Conservation (phyloP, 2,888 invertebrate species). For the Cabera pusaria region DNA sequence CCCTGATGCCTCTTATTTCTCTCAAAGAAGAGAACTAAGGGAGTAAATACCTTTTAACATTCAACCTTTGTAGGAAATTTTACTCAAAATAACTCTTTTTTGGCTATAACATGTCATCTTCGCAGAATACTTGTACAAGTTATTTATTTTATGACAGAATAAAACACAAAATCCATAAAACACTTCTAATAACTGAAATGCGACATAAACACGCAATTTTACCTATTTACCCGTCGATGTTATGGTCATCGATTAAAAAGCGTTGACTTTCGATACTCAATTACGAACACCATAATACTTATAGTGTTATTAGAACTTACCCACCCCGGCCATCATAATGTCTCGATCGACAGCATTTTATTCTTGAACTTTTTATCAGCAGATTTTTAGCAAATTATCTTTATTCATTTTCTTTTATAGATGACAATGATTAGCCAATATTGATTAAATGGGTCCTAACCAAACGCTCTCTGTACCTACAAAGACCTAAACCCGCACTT, state of each 20-base stretch:
- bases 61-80: too few species aligned
- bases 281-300: slow-evolving; percentile 11
- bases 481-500: too few species aligned
- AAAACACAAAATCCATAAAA: too few species aligned
- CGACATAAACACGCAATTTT: slow-evolving; percentile 6
- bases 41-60: too few species aligned
- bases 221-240: slow-evolving; percentile 5
- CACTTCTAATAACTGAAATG: too few species aligned
- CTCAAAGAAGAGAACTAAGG: too few species aligned
- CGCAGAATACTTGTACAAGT: too few species aligned
- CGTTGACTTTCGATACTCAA: slow-evolving; percentile 9
- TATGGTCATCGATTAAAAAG: slow-evolving; percentile 11
- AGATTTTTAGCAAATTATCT: too few species aligned
- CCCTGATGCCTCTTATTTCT: too few species aligned
- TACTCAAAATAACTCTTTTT: too few species aligned
- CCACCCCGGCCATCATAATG: slow-evolving; percentile 2
- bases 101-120: too few species aligned
- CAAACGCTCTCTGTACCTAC: slow-evolving; percentile 1
- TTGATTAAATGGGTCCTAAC: slow-evolving; percentile 2
- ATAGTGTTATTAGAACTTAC: slow-evolving; percentile 15
- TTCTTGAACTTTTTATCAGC: slow-evolving; percentile 12
- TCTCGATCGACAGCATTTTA: slow-evolving; percentile 5
- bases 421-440: slow-evolving; percentile 15
- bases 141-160: too few species aligned
- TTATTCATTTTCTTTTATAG: slow-evolving; percentile 16